Evolutionary conservation across 2,797 vertebrate species (phyloP).

Genomic region (Potorous gilbertii): DNA sequence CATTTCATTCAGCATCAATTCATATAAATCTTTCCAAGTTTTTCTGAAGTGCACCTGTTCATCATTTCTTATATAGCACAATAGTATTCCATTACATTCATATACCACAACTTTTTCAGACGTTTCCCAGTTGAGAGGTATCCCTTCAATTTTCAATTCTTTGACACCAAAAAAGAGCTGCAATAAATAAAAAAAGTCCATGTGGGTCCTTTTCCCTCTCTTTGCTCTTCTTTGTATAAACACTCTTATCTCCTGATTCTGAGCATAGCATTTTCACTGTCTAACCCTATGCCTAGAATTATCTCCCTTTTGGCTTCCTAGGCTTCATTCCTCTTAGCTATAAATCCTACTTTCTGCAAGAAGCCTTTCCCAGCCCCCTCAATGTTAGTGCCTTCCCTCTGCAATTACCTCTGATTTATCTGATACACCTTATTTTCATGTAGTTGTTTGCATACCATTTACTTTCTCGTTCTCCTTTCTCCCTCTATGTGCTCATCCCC

Average conservation of each 20-base stretch:
- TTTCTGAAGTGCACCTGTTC: too few relatives aligned
- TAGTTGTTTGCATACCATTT: neutral
- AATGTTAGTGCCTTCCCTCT: neutral
- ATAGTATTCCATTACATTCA: too few relatives aligned
- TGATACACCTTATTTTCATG: neutral
- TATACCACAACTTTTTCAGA: too few relatives aligned
- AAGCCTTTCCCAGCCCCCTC: neutral
- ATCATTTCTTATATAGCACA: too few relatives aligned
- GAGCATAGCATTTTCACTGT: neutral
- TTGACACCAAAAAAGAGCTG: too few relatives aligned
- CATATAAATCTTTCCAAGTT: too few relatives aligned
- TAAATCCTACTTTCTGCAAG: neutral
- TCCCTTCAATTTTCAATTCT: too few relatives aligned
- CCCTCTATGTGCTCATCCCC: neutral
- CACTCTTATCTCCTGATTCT: neutral
- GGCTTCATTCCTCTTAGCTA: neutral
- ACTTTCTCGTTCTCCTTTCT: neutral
- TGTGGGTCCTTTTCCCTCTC: neutral
- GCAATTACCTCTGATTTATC: neutral
- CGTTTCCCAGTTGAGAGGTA: too few relatives aligned
- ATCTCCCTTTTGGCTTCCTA: neutral
- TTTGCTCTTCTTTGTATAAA: neutral
- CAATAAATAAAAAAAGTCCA: too few relatives aligned
- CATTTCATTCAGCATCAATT: too few relatives aligned
- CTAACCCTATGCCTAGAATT: neutral